Evolutionary conservation across 2,113 vertebrate genomes (phyloP).

Genomic region (Camelus dromedarius): DNA sequence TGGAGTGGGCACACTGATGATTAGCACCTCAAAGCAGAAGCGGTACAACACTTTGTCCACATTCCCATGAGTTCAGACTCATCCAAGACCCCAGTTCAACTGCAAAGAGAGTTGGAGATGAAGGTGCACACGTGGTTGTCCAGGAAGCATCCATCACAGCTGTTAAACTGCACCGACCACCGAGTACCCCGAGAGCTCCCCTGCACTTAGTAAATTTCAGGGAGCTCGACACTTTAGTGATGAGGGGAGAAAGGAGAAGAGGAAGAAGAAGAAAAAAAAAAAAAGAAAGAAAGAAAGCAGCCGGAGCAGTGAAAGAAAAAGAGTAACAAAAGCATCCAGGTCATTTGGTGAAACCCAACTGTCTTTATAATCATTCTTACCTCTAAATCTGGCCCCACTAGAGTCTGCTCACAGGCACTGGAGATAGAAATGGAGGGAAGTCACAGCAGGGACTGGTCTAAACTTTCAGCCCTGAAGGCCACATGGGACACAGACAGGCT

Average conservation of each 20-base stretch:
- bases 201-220: not conserved
- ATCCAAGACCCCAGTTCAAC: not conserved
- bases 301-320: not conserved
- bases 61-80: not conserved
- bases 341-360: not conserved
- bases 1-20: too few species aligned
- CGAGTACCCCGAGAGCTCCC: not conserved
- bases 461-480: not conserved
- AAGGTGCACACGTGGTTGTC: accelerated
- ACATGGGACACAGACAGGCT: not conserved
- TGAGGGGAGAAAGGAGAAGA: not conserved
- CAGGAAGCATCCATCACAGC: not conserved
- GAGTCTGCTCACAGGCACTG: not conserved
- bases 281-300: not conserved
- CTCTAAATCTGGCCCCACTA: not conserved
- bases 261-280: not conserved
- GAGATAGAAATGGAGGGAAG: not conserved
- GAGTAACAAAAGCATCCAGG: not conserved
- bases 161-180: not conserved
- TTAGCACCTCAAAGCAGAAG: not conserved
- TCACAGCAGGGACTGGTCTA: not conserved
- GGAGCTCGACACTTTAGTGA: not conserved
- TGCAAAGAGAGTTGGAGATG: not conserved
- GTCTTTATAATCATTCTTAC: accelerated
- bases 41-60: not conserved